phyloP scores from a whole-genome alignment of 2,797 vertebrate species.

The Sus cebifrons region DNA sequence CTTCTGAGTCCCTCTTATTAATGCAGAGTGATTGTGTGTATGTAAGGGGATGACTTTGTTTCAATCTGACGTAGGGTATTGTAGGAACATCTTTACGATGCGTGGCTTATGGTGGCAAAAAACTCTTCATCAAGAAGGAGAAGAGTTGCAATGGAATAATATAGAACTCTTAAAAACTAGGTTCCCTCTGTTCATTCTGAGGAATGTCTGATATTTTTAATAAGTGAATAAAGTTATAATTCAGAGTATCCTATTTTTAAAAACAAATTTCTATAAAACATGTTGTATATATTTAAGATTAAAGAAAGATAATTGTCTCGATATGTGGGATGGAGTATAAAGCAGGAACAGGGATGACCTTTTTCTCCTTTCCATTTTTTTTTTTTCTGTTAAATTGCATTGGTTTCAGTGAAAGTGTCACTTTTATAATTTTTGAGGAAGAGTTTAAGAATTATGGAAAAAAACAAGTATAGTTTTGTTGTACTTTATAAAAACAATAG shows the following conservation, averaged over 20 bases:
- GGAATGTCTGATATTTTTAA: conserved; percentile 35
- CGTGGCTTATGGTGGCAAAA: not conserved
- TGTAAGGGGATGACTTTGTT: conserved; percentile 19
- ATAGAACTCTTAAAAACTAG: conserved; percentile 19
- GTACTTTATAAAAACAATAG: not conserved
- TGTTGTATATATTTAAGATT: conserved; percentile 12
- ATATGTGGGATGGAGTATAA: not conserved
- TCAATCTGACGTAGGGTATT: not conserved
- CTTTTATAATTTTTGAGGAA: conserved; percentile 55
- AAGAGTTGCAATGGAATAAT: not conserved
- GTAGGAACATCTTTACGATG: not conserved
- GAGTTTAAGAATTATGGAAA: conserved; percentile 42
- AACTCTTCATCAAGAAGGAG: not conserved
- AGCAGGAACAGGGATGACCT: not conserved
- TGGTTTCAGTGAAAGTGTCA: conserved; percentile 51
- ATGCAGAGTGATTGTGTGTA: not conserved
- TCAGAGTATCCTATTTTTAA: conserved; percentile 23
- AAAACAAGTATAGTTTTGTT: conserved; percentile 15
- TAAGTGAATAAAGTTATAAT: conserved; percentile 20
- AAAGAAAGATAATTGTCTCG: conserved; percentile 20
- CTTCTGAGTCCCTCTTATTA: conserved; percentile 30
- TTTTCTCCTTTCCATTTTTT: conserved; percentile 63
- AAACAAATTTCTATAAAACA: conserved; percentile 22
- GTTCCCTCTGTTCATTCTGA: not conserved
- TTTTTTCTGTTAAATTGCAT: not conserved